These are phyloP conservation scores for Tyrophagus putrescentiae DNA, from an alignment of 1,140 invertebrate genomes.

Conservation along the genomic window DNA sequence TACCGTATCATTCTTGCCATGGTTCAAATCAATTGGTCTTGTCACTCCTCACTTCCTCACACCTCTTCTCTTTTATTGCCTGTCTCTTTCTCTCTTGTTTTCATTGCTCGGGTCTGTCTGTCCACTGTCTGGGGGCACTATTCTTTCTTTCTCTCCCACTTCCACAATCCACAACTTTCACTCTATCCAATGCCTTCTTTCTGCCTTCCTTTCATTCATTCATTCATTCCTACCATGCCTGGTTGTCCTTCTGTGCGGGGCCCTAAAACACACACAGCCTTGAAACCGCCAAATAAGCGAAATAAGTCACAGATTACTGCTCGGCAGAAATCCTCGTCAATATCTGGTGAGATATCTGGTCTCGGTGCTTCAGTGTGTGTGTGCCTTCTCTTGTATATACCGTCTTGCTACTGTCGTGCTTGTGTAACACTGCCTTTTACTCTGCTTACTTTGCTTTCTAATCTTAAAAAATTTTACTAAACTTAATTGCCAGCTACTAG, in stretches of 20 bases:
- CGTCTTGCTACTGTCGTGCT: background rate
- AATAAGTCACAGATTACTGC: background rate
- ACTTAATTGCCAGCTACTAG: background rate
- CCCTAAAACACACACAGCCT: background rate
- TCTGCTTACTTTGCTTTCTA: too few relatives aligned
- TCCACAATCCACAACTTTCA: too few relatives aligned
- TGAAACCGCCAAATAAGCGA: conserved; percentile 10
- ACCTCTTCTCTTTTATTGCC: background rate
- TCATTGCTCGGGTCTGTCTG: too few relatives aligned
- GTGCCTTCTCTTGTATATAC: background rate
- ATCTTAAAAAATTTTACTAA: too few relatives aligned
- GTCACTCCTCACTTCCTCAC: background rate
- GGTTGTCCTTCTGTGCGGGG: background rate
- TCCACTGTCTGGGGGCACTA: too few relatives aligned
- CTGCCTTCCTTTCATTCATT: too few relatives aligned
- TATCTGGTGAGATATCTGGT: conserved; percentile 15
- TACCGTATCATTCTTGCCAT: too few relatives aligned
- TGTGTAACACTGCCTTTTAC: background rate
- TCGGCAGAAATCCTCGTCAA: conserved; percentile 6
- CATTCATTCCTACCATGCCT: background rate
- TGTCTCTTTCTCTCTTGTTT: background rate
- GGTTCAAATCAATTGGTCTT: background rate
- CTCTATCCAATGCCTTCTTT: too few relatives aligned
- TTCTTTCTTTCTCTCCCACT: too few relatives aligned
- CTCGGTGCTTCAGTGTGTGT: too few relatives aligned